Evolutionary conservation across 2,888 invertebrate species (phyloP).

Genomic region (Eupithecia subfuscata): DNA sequence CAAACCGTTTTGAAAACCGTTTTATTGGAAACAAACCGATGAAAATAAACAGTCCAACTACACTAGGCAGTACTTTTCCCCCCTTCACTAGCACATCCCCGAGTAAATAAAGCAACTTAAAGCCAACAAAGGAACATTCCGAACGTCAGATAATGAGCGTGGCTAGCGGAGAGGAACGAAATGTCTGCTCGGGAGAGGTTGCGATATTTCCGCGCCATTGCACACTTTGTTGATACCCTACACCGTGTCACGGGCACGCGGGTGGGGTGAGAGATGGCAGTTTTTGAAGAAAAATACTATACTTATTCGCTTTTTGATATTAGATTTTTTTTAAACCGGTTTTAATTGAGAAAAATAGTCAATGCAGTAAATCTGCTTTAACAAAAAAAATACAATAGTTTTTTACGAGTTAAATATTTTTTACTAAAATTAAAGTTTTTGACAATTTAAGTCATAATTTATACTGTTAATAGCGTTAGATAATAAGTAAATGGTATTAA

Average conservation of each 20-base stretch:
- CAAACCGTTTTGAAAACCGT: neutral
- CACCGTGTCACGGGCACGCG: slow-evolving; percentile 69
- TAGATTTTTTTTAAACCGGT: neutral
- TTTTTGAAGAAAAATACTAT: slow-evolving; percentile 4
- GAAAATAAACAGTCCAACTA: slow-evolving; percentile 5
- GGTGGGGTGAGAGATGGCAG: slow-evolving; percentile 50
- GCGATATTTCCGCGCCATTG: slow-evolving; percentile 81
- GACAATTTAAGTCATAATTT: too few species aligned
- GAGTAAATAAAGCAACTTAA: slow-evolving; percentile 79
- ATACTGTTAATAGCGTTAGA: too few species aligned
- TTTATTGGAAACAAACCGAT: slow-evolving; percentile 1
- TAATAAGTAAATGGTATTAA: too few species aligned
- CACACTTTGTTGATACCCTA: slow-evolving; percentile 78
- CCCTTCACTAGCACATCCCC: slow-evolving; percentile 32
- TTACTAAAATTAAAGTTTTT: too few species aligned
- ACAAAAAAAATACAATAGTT: too few species aligned
- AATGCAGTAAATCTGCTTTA: too few species aligned
- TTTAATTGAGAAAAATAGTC: neutral
- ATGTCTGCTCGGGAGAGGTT: slow-evolving; percentile 72
- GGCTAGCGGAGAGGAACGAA: slow-evolving; percentile 77
- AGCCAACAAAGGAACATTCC: slow-evolving; percentile 71
- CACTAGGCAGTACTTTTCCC: slow-evolving; percentile 13
- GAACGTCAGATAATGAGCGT: slow-evolving; percentile 79
- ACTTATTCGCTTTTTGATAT: neutral
- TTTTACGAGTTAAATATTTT: too few species aligned